phyloP scores from a whole-genome alignment of 2,113 vertebrate species.

The Nothocercus nigrocapillus region DNA sequence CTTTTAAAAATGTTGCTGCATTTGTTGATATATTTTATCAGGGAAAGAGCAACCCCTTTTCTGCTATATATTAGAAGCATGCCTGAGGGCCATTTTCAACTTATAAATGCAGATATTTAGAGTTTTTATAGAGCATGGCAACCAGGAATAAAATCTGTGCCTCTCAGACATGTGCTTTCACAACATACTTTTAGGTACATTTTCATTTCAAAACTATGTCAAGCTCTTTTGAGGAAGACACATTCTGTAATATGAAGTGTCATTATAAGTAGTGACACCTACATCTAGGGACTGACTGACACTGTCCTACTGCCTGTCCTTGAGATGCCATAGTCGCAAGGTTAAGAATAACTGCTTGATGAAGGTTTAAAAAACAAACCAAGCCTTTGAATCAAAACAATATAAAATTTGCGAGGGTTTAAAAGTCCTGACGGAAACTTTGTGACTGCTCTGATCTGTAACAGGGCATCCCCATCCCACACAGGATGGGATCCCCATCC shows the following conservation, averaged over 20 bases:
- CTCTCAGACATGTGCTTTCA: constrained; percentile 22
- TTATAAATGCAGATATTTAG: constrained; percentile 23
- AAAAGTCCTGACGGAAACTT: not conserved
- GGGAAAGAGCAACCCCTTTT: not conserved
- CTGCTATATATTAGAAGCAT: not conserved
- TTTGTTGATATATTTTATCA: constrained; percentile 16
- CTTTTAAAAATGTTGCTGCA: not conserved
- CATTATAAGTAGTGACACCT: not conserved
- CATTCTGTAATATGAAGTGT: not conserved
- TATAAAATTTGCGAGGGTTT: not conserved
- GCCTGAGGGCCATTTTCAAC: not conserved
- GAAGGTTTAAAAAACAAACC: not conserved
- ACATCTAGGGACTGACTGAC: not conserved
- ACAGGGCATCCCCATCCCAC: fast-evolving
- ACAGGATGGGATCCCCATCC: fast-evolving
- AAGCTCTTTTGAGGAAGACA: not conserved
- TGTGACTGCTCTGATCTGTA: not conserved
- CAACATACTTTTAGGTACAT: not conserved
- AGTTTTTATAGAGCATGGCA: constrained; percentile 22
- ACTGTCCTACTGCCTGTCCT: not conserved
- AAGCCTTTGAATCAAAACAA: not conserved
- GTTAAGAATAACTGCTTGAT: not conserved
- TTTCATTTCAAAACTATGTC: not conserved
- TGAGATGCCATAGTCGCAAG: not conserved
- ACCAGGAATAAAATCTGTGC: constrained; percentile 20